Conservation (phyloP, 2,113 vertebrate genomes). For the Sapajus apella region DNA sequence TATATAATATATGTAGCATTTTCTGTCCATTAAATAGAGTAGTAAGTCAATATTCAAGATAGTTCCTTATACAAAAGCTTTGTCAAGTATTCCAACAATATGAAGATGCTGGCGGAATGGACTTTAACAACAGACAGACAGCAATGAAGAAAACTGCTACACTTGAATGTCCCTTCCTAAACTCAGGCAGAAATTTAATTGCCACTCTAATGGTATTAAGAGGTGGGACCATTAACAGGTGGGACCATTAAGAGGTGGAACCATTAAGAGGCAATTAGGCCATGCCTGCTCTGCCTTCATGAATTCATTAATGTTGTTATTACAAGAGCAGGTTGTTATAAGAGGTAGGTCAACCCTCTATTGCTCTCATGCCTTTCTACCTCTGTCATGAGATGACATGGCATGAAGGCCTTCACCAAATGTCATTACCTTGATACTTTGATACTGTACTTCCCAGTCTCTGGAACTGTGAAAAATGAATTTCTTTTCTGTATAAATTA, state of each 20-base stretch:
- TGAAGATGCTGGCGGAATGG: not conserved
- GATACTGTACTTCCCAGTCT: not conserved
- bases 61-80: not conserved
- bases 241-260: not conserved
- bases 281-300: not conserved
- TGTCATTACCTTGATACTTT: not conserved
- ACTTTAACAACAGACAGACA: not conserved
- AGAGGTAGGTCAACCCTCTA: not conserved
- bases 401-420: not conserved
- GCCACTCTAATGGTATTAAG: not conserved
- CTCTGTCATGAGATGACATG: not conserved
- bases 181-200: not conserved
- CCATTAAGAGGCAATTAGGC: not conserved
- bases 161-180: not conserved
- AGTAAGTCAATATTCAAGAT: not conserved
- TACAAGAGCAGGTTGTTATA: not conserved
- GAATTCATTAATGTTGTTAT: not conserved
- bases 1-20: not conserved
- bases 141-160: not conserved
- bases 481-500: not conserved
- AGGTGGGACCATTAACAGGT: not conserved
- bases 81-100: not conserved
- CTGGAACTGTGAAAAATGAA: not conserved
- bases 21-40: not conserved
- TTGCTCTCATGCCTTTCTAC: not conserved